Percentiles rank a stretch among this genome's conserved stretches.
Conservation (phyloP, 2,888 invertebrate species). For the Danaus chrysippus region DNA sequence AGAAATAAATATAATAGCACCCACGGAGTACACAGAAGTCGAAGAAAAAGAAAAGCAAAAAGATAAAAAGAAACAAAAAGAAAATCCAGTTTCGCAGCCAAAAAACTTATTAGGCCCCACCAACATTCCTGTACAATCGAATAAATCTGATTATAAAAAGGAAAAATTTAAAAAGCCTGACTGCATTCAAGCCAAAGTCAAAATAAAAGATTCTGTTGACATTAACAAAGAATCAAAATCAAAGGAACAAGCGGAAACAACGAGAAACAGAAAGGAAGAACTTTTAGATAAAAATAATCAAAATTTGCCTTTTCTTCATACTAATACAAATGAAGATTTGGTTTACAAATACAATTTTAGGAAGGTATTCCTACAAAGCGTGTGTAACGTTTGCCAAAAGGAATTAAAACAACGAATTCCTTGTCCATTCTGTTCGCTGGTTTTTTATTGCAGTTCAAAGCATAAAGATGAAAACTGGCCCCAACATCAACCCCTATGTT, state of each 20-base stretch:
- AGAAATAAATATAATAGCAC: slow-evolving; percentile 57
- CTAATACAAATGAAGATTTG: slow-evolving; percentile 78
- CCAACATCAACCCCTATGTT: slow-evolving; percentile 80
- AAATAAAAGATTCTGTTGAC: slow-evolving; percentile 63
- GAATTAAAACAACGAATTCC: slow-evolving; percentile 54
- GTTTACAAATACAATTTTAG: slow-evolving; percentile 83
- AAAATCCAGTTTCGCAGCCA: slow-evolving; percentile 65
- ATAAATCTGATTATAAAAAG: slow-evolving; percentile 73
- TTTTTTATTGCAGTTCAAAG: slow-evolving; percentile 81
- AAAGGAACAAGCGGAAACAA: slow-evolving; percentile 51
- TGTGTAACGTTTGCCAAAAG: slow-evolving; percentile 77
- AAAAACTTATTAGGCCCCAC: slow-evolving; percentile 78
- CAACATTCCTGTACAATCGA: slow-evolving; percentile 77
- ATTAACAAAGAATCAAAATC: slow-evolving; percentile 41
- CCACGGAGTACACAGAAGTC: slow-evolving; percentile 47
- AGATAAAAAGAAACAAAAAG: slow-evolving; percentile 34
- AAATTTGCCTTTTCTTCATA: background rate
- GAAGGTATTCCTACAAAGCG: slow-evolving; percentile 80
- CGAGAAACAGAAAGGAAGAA: slow-evolving; percentile 42
- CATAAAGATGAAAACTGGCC: slow-evolving; percentile 80
- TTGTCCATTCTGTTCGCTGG: slow-evolving; percentile 78
- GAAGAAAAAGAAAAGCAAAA: slow-evolving; percentile 38
- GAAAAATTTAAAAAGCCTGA: slow-evolving; percentile 72
- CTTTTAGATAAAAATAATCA: background rate
- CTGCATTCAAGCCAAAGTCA: slow-evolving; percentile 59